These are phyloP conservation scores for Leuciscus idus DNA, from an alignment of 2,113 vertebrate genomes.

Conservation along the genomic window DNA sequence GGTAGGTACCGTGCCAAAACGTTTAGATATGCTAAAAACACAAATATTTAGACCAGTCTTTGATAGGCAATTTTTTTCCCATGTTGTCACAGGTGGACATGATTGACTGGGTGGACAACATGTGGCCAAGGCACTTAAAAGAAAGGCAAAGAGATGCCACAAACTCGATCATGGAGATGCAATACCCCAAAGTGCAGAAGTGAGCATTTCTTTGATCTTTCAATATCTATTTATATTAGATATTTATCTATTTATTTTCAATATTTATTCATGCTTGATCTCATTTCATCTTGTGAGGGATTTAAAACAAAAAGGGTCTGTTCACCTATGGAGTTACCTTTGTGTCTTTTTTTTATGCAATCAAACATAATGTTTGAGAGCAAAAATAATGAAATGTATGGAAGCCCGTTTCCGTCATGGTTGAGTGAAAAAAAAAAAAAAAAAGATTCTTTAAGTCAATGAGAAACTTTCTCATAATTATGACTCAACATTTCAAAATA, in stretches of 20 bases:
- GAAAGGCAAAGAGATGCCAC: slow-evolving; percentile 97
- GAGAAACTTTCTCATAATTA: too few species aligned
- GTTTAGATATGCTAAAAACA: neutral
- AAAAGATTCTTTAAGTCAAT: too few species aligned
- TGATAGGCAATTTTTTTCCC: neutral
- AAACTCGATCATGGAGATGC: slow-evolving; percentile 96
- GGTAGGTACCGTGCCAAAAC: slow-evolving; percentile 66
- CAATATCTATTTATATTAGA: neutral
- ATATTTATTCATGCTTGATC: neutral
- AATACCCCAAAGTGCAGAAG: slow-evolving; percentile 99
- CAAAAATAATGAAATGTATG: too few species aligned
- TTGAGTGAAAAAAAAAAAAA: too few species aligned
- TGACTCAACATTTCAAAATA: too few species aligned
- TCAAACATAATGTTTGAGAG: too few species aligned
- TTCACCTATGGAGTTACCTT: neutral
- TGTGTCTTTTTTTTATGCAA: too few species aligned
- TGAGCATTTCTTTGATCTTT: slow-evolving; percentile 64
- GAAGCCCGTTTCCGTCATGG: too few species aligned
- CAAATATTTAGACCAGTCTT: neutral
- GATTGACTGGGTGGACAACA: slow-evolving; percentile 99
- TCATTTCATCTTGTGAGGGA: neutral
- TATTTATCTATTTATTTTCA: too few species aligned
- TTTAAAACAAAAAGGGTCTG: neutral
- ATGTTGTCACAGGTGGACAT: slow-evolving; percentile 86
- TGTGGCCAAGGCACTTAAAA: slow-evolving; percentile 98